Conservation (phyloP, 2,113 vertebrate genomes). For the Columba livia region DNA sequence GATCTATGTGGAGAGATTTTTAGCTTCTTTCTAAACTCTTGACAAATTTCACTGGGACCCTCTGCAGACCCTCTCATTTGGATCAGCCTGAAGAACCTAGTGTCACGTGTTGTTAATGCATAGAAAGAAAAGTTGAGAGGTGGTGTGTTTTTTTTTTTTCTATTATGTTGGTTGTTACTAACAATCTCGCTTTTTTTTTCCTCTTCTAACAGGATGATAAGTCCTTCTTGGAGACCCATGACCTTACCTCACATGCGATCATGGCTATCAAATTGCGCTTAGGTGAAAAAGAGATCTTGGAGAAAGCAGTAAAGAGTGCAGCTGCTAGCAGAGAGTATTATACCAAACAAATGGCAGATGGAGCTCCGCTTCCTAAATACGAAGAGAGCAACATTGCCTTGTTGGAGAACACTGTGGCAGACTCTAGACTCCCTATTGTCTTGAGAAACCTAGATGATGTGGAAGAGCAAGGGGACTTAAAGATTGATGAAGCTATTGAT, state of each 20-base stretch:
- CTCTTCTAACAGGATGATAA: conserved; percentile 82
- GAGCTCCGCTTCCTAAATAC: conserved; percentile 80
- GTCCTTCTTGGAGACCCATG: conserved; percentile 79
- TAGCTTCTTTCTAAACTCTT: background rate
- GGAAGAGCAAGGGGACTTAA: conserved; percentile 73
- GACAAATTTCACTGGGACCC: background rate
- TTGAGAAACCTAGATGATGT: conserved; percentile 84
- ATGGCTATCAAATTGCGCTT: conserved; percentile 89
- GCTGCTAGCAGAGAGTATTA: conserved; percentile 81
- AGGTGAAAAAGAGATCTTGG: conserved; percentile 95
- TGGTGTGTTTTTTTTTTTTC: background rate
- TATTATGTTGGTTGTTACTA: background rate
- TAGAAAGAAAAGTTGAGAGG: background rate
- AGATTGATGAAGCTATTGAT: conserved; percentile 70
- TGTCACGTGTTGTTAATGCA: background rate
- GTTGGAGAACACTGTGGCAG: conserved; percentile 82
- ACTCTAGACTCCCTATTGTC: conserved; percentile 88
- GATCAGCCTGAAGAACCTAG: background rate
- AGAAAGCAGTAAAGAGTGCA: conserved; percentile 83
- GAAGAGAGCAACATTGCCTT: conserved; percentile 88
- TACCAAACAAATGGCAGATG: conserved; percentile 81
- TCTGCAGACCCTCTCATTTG: background rate
- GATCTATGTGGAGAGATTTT: background rate
- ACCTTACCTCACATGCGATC: conserved; percentile 80
- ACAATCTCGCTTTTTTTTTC: background rate